Percentiles rank a stretch among this genome's conserved stretches.
Evolutionary conservation across 1,140 invertebrate species (phyloP).

Genomic region (Trichoplusia ni): DNA sequence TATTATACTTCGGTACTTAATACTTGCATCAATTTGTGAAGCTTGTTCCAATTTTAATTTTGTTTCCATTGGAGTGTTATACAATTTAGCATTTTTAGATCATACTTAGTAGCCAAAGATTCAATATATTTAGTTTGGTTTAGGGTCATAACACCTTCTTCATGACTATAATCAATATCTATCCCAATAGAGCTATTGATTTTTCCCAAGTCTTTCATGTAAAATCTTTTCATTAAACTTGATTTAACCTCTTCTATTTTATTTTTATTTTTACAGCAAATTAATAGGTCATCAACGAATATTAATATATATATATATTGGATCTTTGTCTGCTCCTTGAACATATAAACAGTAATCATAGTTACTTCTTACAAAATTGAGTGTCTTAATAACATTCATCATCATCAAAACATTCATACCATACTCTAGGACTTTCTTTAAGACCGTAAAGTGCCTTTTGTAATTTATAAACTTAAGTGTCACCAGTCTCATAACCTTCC

Average conservation of each 20-base stretch:
- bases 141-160: constrained; percentile 50
- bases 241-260: constrained; percentile 47
- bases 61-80: constrained; percentile 70
- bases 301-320: constrained; percentile 43
- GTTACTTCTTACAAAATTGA: constrained; percentile 40
- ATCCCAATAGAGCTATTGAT: constrained; percentile 52
- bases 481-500: constrained; percentile 32
- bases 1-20: constrained; percentile 55
- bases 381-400: constrained; percentile 29
- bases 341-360: constrained; percentile 46
- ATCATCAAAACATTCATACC: constrained; percentile 44
- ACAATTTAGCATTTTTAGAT: constrained; percentile 55
- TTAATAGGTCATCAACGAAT: constrained; percentile 45
- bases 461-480: constrained; percentile 44
- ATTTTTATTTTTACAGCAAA: constrained; percentile 43
- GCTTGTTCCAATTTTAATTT: constrained; percentile 67
- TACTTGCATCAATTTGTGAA: constrained; percentile 52
- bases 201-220: constrained; percentile 58
- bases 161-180: constrained; percentile 55
- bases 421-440: constrained; percentile 37
- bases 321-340: constrained; percentile 17
- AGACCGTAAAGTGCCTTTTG: constrained; percentile 44
- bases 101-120: constrained; percentile 60
- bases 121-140: constrained; percentile 69
- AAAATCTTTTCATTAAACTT: constrained; percentile 50